Percentiles rank a stretch among this genome's conserved stretches.
phyloP scores from a whole-genome alignment of 2,113 vertebrate genomes.

The Epinephelus moara region DNA sequence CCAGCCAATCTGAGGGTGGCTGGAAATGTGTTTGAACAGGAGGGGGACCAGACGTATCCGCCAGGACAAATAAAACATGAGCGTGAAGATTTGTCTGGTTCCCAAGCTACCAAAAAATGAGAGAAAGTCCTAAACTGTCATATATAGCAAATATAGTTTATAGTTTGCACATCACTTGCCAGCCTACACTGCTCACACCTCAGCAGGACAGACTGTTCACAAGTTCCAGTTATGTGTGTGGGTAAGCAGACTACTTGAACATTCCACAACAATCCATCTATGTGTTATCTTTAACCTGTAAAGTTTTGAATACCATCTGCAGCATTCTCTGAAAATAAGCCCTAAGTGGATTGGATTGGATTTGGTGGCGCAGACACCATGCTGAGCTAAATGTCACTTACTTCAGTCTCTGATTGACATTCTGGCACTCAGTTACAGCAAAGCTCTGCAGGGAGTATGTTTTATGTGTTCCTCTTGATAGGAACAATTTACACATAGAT shows the following conservation, averaged over 20 bases:
- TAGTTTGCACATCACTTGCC: not conserved
- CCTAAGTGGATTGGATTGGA: conserved; percentile 20
- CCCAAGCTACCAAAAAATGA: not conserved
- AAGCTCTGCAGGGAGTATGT: conserved; percentile 23
- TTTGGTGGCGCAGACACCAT: not conserved
- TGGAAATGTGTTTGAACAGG: not conserved
- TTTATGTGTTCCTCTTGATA: conserved; percentile 26
- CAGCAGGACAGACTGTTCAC: conserved; percentile 34
- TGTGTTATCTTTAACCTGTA: conserved; percentile 54
- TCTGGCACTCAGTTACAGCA: conserved; percentile 35
- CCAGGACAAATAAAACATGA: too few relatives aligned
- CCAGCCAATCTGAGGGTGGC: too few relatives aligned
- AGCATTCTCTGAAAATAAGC: conserved; percentile 50
- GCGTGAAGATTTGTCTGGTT: too few relatives aligned
- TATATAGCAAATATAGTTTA: not conserved
- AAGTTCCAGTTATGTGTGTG: conserved; percentile 23
- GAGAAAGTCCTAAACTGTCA: not conserved
- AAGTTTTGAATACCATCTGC: conserved; percentile 67
- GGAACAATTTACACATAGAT: not conserved
- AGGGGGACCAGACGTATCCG: not conserved
- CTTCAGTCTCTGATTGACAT: conserved; percentile 45
- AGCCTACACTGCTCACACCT: conserved; percentile 46
- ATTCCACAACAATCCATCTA: conserved; percentile 19
- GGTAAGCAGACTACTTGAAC: not conserved
- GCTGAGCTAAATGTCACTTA: conserved; percentile 54